Percentiles rank a stretch among this genome's conserved stretches.
These are phyloP conservation scores for Anthoscopus minutus DNA, from an alignment of 2,113 vertebrate species.

Conservation along the genomic window DNA sequence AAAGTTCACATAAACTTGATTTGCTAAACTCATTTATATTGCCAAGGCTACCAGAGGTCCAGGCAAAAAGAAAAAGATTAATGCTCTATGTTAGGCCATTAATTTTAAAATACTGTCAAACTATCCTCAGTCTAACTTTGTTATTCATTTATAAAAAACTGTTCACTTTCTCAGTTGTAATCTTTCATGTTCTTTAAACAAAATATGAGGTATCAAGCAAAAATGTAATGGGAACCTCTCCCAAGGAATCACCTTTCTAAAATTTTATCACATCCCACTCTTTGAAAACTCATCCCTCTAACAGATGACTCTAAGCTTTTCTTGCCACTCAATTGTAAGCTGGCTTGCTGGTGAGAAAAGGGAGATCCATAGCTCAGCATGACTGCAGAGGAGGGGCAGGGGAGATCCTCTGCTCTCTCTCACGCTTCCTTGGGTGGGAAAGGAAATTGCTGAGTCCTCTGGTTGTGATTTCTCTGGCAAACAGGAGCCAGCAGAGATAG, in stretches of 20 bases:
- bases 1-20: neutral
- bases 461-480: neutral
- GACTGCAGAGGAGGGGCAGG: neutral
- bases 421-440: neutral
- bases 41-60: neutral
- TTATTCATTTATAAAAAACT: neutral
- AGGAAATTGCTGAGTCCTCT: neutral
- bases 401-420: neutral
- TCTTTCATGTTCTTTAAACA: neutral
- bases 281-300: neutral
- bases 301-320: neutral
- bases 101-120: neutral
- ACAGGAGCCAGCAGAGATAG: neutral
- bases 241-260: slow-evolving; percentile 1
- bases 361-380: neutral
- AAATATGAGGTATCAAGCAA: neutral
- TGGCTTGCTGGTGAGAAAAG: neutral
- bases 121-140: neutral
- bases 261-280: slow-evolving; percentile 19
- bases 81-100: neutral
- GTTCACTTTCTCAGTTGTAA: neutral
- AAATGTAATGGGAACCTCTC: neutral
- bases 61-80: neutral
- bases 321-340: neutral
- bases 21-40: neutral